A percentile compares a stretch with the other conserved stretches of the same genome.
Evolutionary conservation across 2,797 vertebrate species (phyloP).

Genomic region (Muraenolepis orangiensis): DNA sequence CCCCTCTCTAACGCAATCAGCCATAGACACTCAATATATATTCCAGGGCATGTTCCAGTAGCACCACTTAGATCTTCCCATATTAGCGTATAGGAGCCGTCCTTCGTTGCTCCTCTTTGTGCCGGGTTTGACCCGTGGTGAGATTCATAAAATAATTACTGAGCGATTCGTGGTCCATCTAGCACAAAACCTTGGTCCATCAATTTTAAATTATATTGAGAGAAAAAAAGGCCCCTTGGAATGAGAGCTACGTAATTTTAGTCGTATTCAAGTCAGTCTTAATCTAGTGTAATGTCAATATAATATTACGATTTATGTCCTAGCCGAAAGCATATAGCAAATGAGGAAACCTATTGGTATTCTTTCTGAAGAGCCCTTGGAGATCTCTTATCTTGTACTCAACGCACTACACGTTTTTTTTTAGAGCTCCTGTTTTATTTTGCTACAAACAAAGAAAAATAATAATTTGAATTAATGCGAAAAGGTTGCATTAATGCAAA

Average conservation of each 20-base stretch:
- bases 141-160: neutral
- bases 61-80: neutral
- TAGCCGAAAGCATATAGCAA: neutral
- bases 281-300: neutral
- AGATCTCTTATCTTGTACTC: neutral
- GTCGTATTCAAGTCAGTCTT: no score
- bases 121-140: no score
- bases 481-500: no score
- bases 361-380: neutral
- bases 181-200: neutral
- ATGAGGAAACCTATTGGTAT: neutral
- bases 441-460: neutral
- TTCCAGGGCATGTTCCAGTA: neutral
- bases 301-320: neutral
- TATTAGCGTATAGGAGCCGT: neutral
- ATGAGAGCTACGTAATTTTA: neutral
- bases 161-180: neutral
- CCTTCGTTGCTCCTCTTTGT: neutral
- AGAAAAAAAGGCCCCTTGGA: neutral
- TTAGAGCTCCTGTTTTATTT: neutral
- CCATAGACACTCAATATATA: neutral
- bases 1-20: neutral
- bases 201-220: neutral
- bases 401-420: neutral
- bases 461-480: no score